phyloP scores from a whole-genome alignment of 2,113 vertebrate species.

The Willisornis vidua region DNA sequence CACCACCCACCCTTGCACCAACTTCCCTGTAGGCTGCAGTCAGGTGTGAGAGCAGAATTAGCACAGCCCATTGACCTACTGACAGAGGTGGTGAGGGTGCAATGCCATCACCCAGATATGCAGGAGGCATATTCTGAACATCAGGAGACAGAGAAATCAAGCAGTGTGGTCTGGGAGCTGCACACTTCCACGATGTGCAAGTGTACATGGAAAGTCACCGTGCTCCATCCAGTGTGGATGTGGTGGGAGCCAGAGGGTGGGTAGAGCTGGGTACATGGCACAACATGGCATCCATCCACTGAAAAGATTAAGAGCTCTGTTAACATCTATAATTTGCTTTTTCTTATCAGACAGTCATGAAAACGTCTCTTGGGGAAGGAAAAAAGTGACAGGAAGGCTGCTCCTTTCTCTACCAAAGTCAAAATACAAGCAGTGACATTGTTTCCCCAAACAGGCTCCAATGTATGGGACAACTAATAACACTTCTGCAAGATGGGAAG shows the following conservation, averaged over 20 bases:
- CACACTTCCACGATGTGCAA: background rate
- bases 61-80: background rate
- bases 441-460: background rate
- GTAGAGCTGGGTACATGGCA: background rate
- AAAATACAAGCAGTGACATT: background rate
- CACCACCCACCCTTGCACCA: background rate
- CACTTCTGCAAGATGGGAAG: background rate
- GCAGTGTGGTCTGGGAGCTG: rapidly evolving
- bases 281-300: background rate
- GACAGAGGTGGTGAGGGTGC: background rate
- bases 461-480: background rate
- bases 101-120: background rate
- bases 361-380: background rate
- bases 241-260: background rate
- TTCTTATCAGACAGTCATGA: background rate
- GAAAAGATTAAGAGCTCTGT: background rate
- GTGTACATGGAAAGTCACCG: rapidly evolving
- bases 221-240: rapidly evolving
- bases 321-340: background rate
- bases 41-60: background rate
- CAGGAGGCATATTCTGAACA: background rate
- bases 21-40: rapidly evolving
- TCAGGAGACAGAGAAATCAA: background rate
- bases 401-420: background rate
- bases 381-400: background rate